Base-by-base conservation (phyloP, 2,797 vertebrate species). In the Oophaga sylvatica region DNA sequence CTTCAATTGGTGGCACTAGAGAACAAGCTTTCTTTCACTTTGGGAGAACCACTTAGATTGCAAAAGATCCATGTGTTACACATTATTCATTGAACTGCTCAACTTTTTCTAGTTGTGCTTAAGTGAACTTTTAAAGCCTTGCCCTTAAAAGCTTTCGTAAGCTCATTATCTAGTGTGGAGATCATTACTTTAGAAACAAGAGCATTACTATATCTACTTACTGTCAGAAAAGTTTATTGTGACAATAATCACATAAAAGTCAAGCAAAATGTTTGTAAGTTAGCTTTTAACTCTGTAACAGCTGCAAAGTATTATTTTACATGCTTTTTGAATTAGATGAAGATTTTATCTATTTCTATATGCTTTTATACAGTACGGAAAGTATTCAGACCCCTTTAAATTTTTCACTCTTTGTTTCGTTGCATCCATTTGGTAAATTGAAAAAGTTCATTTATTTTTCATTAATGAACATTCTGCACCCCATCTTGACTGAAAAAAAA, bases 131-230 rank as follows among this genome's bases (percentile, higher is more conserved):
- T 45, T 68, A 29, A 57, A 85, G 57, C 26, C 20, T 29, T 48
- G 65, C 56, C 77, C 80, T 80, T 53, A 73, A 82, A 82, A 56
- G 59, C 80, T 65, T 75, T 63, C 29, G n/a, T 76, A 82, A 87
- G 80, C 86, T 57, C 60, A 67, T 82, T 87, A 75, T 63, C 80
- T 71, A 20, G 85, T 29, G 70, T 82, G 41, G 68, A 53, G 85
- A 65, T 26, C 56, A 81, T 76, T 65, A 87, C 62, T n/a, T 65
- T 53, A 75, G 41, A 81, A 31, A 65, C 57, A 63, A 29, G 22
- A 62, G 80, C 59, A 81, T 82, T 80, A 77, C 57, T 67, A 41
- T 10, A 73, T 76, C 86, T 82, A 57, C 86, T 87, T 68, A 80
- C 57, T 73, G 86, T 77, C 70, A 87, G 19, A 76, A 76, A 81